phyloP scores from a whole-genome alignment of 2,797 vertebrate genomes.

The Acipenser ruthenus region DNA sequence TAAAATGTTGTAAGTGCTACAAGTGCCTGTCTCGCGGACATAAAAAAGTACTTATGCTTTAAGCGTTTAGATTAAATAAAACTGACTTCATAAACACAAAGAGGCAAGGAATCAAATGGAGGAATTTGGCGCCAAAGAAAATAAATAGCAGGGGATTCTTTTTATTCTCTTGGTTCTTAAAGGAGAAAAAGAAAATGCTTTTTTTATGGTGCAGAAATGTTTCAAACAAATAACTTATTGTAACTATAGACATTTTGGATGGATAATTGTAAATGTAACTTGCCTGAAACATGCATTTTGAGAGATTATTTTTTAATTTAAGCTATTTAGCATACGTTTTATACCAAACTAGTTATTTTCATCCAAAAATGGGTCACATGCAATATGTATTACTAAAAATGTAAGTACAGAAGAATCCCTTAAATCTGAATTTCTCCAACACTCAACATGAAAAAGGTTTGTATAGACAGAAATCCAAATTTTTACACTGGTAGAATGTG shows the following conservation, averaged over 20 bases:
- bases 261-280: slow-evolving; percentile 49
- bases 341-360: no score
- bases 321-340: no score
- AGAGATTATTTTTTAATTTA: slow-evolving; percentile 4
- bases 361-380: no score
- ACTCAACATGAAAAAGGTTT: no score
- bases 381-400: no score
- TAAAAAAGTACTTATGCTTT: slow-evolving; percentile 53
- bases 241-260: no score
- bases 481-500: no score
- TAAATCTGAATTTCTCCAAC: no score
- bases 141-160: slow-evolving; percentile 65
- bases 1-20: slow-evolving; percentile 58
- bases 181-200: slow-evolving; percentile 46
- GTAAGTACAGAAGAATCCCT: no score
- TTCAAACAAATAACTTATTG: no score
- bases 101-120: slow-evolving; percentile 78
- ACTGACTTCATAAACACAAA: slow-evolving; percentile 55
- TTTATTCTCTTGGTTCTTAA: slow-evolving; percentile 43
- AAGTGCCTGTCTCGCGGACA: slow-evolving; percentile 54
- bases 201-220: no score
- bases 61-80: slow-evolving; percentile 59
- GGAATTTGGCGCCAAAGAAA: slow-evolving; percentile 78
- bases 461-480: no score
- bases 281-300: slow-evolving; percentile 64